Evolutionary conservation across 2,797 vertebrate genomes (phyloP).

Genomic region (Clarias laeviceps): DNA sequence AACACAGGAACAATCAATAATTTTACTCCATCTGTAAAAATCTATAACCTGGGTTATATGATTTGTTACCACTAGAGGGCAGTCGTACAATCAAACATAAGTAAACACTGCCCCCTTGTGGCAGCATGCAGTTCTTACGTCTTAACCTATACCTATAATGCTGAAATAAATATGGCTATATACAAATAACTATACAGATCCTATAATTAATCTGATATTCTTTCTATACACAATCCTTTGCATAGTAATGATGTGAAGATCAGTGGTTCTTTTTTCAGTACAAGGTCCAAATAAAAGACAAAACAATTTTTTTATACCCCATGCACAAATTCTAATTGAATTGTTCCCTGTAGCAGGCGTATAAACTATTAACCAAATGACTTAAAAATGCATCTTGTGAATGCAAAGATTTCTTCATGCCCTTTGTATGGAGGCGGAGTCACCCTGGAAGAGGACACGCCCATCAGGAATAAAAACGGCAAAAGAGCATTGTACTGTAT

Average conservation of each 20-base stretch:
- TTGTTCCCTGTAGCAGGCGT: no score
- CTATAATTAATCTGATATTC: not conserved
- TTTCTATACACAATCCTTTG: not conserved
- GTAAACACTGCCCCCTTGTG: not conserved
- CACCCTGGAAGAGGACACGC: no score
- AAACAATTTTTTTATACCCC: not conserved
- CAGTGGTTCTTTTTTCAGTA: not conserved
- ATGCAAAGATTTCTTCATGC: not conserved
- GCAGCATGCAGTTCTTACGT: not conserved
- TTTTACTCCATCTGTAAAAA: not conserved
- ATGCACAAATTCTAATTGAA: not conserved
- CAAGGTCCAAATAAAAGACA: not conserved
- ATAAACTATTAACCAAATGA: not conserved
- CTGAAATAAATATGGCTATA: not conserved
- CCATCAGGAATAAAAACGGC: no score
- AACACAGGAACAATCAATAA: not conserved
- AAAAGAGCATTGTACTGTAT: no score
- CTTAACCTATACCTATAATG: not conserved
- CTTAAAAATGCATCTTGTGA: not conserved
- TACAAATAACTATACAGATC: not conserved
- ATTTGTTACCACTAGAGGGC: constrained; percentile 1
- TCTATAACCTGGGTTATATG: not conserved
- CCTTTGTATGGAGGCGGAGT: not conserved
- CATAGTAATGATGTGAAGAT: not conserved
- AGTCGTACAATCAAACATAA: not conserved